These are phyloP conservation scores for Matsumurasca onukii DNA, from an alignment of 1,140 invertebrate species.

Conservation along the genomic window DNA sequence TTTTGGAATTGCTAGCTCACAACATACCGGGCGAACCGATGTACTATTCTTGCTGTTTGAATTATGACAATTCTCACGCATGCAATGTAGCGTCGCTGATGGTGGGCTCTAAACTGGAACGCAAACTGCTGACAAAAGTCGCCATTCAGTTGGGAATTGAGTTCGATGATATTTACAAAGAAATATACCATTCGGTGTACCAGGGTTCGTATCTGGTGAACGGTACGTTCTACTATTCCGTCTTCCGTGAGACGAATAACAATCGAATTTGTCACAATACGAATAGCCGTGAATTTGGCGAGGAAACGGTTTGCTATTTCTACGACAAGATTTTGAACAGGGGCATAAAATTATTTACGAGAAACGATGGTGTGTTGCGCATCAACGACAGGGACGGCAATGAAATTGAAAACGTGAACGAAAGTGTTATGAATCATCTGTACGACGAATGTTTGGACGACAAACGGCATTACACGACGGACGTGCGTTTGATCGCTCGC, in stretches of 20 bases:
- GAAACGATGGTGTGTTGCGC: not conserved
- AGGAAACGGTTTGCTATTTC: not conserved
- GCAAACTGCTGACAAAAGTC: not conserved
- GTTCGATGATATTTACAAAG: not conserved
- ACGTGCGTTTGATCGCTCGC: not conserved
- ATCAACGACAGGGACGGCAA: constrained; percentile 1
- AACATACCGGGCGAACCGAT: not conserved
- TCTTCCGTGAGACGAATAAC: constrained; percentile 2
- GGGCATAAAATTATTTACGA: constrained; percentile 1
- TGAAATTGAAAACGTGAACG: not conserved
- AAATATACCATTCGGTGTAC: not conserved
- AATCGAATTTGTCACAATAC: constrained; percentile 1
- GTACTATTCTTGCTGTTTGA: not conserved
- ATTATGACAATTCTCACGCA: not conserved
- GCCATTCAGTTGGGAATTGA: not conserved
- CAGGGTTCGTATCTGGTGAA: not conserved
- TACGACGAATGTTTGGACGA: not conserved
- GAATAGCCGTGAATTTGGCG: not conserved
- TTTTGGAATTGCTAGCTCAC: not conserved
- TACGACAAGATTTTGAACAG: not conserved
- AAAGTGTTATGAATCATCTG: not conserved
- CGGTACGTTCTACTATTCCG: constrained; percentile 1
- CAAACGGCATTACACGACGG: not conserved
- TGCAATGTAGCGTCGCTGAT: not conserved
- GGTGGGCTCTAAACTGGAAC: not conserved